Conservation (phyloP, 2,797 vertebrate genomes). For the Falco novaeseelandiae region DNA sequence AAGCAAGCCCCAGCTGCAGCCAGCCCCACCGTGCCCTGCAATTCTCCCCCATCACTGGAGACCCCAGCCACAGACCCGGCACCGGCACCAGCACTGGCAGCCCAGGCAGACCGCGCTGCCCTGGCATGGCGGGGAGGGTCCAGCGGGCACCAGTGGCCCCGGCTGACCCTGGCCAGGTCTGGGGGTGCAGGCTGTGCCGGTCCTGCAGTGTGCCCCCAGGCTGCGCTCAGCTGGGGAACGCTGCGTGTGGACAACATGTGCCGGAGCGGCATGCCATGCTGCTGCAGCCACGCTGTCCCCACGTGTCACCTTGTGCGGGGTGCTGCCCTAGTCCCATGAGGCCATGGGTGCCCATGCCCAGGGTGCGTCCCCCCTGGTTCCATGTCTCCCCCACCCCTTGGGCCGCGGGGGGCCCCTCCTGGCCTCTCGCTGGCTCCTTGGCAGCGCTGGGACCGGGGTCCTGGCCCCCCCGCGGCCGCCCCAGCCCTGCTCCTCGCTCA, state of each 20-base stretch:
- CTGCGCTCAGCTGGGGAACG: neutral
- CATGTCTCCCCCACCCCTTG: rapidly evolving
- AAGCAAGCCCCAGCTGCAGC: neutral
- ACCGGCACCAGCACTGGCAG: neutral
- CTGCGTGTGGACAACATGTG: neutral
- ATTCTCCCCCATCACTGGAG: neutral
- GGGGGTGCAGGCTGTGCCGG: neutral
- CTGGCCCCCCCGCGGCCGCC: neutral
- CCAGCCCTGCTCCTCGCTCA: conserved; percentile 65
- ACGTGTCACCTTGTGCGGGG: rapidly evolving
- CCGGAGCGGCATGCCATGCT: rapidly evolving
- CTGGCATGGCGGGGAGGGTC: rapidly evolving
- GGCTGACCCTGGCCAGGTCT: too few relatives aligned
- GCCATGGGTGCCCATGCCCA: neutral
- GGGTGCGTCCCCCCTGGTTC: too few relatives aligned
- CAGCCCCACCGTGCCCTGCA: neutral
- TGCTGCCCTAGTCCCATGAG: rapidly evolving
- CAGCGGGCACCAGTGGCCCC: rapidly evolving
- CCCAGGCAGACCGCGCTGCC: neutral
- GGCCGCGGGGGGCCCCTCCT: rapidly evolving
- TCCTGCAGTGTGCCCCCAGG: too few relatives aligned
- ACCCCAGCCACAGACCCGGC: neutral
- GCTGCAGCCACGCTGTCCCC: rapidly evolving
- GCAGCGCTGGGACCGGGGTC: neutral
- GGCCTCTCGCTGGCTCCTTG: rapidly evolving